Base-by-base conservation (phyloP, 1,140 invertebrate species). In the Tenebrio molitor region DNA sequence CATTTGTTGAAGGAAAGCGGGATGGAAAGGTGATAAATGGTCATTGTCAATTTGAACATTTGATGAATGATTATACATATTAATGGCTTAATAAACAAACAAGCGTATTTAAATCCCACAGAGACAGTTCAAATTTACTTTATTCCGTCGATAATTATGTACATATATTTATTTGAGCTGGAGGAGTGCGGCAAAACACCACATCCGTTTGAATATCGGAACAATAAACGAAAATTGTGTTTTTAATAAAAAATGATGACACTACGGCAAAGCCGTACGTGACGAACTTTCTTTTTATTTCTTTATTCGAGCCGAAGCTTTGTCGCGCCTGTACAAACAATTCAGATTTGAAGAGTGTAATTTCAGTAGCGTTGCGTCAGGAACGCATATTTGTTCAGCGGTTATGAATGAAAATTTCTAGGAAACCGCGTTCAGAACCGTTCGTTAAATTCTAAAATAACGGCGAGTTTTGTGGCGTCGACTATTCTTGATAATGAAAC, bases 401-500 rank as follows among this genome's bases (percentile, higher is more conserved):
- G 16, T 17, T 14, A 41, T 46, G 42, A 46, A 46, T 23, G 46
- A 53, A 58, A 58, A 58, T 33, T 17, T 29, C 50, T 14, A 39
- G 12, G 17, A 21, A 19, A 7, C 15, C 15, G 16, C 21, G 8
- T 21, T 7, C 16, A 50, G 1, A 21, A 53, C 8, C 21, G 10
- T 17, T 21, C 17, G 44, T 50, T 50, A 50, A 58, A 29, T 25
- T 58, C n/a, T 29, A 15, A 58, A 58, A 29, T 29, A 58, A 29
- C 29, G 12, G 6, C 50, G 21, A 17, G 23, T 58, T 5, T 12
- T 25, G 50, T 29, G 50, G 50, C 50, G 21, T 58, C 12, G 23
- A n/a, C 50, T 58, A 58, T 58, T 58, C 29, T 58, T 58, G 50
- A 58, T 58, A 58, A 58, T 58, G 50, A 58, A 58, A n/a, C 21